Conservation (phyloP, 1,140 invertebrate species). For the Protaetia brevitarsis region DNA sequence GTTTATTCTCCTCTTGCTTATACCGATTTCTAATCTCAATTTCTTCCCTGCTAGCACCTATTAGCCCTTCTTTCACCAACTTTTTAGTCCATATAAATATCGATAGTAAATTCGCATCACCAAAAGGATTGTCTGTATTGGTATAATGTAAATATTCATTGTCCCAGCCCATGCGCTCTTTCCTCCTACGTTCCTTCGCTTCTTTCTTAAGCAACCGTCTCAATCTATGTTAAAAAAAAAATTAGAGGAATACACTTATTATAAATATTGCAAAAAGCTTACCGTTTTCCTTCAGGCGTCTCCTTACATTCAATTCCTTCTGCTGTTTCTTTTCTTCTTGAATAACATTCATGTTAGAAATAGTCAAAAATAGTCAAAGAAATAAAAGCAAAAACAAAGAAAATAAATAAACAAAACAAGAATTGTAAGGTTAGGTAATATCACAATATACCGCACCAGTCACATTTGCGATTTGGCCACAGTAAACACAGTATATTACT, state of each 20-base stretch:
- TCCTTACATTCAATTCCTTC: conserved; percentile 88
- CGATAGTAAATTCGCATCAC: conserved; percentile 89
- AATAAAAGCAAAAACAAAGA: too few relatives aligned
- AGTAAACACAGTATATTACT: too few relatives aligned
- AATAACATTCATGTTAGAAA: too few relatives aligned
- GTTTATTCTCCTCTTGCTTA: conserved; percentile 88
- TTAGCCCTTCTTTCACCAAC: conserved; percentile 89
- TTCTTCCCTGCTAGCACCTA: conserved; percentile 74
- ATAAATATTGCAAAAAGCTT: not conserved
- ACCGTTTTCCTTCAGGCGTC: conserved; percentile 88
- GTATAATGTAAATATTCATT: conserved; percentile 95
- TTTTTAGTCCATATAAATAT: conserved; percentile 98
- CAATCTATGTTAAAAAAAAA: conserved; percentile 58
- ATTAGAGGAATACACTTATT: not conserved
- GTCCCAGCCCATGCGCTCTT: conserved; percentile 94
- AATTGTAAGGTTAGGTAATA: too few relatives aligned
- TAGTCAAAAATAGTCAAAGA: too few relatives aligned
- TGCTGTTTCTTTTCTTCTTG: conserved; percentile 66
- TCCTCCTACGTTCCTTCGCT: conserved; percentile 82
- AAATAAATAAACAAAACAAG: too few relatives aligned
- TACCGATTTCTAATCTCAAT: conserved; percentile 79
- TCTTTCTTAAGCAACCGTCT: conserved; percentile 87
- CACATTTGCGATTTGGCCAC: too few relatives aligned
- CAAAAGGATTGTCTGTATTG: conserved; percentile 97
- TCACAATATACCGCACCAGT: too few relatives aligned